Conservation (phyloP, 2,888 invertebrate genomes). For the Helleia helle region DNA sequence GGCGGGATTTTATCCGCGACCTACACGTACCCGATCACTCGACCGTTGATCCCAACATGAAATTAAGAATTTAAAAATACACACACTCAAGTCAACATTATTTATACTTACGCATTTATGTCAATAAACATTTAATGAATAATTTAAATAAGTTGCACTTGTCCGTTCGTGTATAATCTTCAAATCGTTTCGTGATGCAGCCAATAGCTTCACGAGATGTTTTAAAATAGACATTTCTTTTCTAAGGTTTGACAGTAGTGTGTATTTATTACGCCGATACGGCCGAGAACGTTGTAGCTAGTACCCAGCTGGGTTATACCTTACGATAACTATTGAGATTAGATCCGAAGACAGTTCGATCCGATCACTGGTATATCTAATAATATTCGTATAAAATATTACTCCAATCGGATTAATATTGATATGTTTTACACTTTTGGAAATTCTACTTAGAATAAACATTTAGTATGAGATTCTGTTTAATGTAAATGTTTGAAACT, state of each 20-base stretch:
- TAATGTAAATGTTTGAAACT: too few species aligned
- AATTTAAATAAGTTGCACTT: slow-evolving; percentile 8
- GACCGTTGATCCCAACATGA: too few species aligned
- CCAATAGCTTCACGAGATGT: slow-evolving; percentile 20
- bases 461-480: background rate
- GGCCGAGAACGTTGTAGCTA: background rate
- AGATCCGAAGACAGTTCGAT: slow-evolving; percentile 7
- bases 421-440: too few species aligned
- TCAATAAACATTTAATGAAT: background rate
- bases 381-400: slow-evolving; percentile 2
- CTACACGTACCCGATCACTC: too few species aligned
- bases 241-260: slow-evolving; percentile 21
- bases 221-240: slow-evolving; percentile 23
- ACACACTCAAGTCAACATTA: too few species aligned
- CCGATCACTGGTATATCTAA: background rate
- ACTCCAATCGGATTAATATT: too few species aligned
- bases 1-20: too few species aligned
- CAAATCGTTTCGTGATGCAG: slow-evolving; percentile 24
- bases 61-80: too few species aligned
- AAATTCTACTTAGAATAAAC: background rate
- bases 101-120: too few species aligned
- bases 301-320: slow-evolving; percentile 5
- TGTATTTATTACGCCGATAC: slow-evolving; percentile 14
- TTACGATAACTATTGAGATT: slow-evolving; percentile 4
- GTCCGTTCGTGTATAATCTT: slow-evolving; percentile 8